Evolutionary conservation across 30 jellyfish, hydroid and myxozoan species (phyloP), one percentile per base, ranked within the genome.

Genomic region (Pseudorhiza aurosa): DNA sequence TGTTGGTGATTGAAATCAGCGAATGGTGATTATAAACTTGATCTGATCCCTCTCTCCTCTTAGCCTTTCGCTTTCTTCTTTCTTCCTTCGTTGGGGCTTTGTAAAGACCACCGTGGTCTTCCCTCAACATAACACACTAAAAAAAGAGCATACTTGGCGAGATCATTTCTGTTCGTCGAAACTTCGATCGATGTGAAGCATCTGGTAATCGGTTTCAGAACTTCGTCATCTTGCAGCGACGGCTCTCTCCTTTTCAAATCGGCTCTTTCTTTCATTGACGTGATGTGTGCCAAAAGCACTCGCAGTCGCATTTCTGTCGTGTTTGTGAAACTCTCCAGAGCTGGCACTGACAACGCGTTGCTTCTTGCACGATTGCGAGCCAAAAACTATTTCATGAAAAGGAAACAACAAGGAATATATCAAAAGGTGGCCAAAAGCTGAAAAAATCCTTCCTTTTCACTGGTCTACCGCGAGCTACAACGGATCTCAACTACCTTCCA

Each of bases 101-200:
- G n/a, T n/a, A n/a, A n/a, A n/a, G n/a, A n/a, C n/a, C n/a, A n/a
- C n/a, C n/a, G n/a, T n/a, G n/a, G n/a, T n/a, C n/a, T n/a, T n/a
- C n/a, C n/a, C n/a, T n/a, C n/a, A n/a, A n/a, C n/a, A n/a, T n/a
- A n/a, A n/a, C n/a, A n/a, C n/a, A n/a, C n/a, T n/a, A n/a, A n/a
- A n/a, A n/a, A n/a, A n/a, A n/a, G n/a, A 25, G 27, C 97, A 12
- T 77, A 90, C 97, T 83, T 90, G 10, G 74, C 47, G 11, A 88
- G 80, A 47, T 82, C 89, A 67, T 72, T 70, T 35, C 85, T 53
- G 74, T 90, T 90, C 21, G 93, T 73, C 0, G 97, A 90, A 24
- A 90, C 97, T 75, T 90, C 96, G 15, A 77, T 89, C 7, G 94
- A 82, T 0, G 97, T 83, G 51, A 90, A 82, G 33, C 97, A 90